Conservation (phyloP, 2,797 vertebrate species). For the Streptopelia turtur region DNA sequence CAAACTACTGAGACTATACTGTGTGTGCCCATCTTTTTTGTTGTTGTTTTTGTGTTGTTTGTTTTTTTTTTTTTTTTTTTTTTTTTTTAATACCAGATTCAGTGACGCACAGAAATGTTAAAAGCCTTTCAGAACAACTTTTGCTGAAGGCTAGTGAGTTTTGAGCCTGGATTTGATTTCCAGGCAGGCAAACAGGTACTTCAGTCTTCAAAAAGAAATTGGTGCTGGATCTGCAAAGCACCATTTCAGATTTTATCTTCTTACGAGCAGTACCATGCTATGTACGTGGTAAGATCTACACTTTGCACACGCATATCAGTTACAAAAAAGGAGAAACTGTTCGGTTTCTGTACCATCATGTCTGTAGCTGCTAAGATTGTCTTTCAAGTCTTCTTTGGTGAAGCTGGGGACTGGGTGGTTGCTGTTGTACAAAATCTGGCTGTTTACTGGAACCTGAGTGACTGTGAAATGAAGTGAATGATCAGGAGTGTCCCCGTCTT, state of each 20-base stretch:
- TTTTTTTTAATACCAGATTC: not conserved
- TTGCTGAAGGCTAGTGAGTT: not conserved
- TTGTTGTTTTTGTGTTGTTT: too few species aligned
- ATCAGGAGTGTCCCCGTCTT: slow-evolving; percentile 87
- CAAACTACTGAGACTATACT: not conserved
- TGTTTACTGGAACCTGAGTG: slow-evolving; percentile 86
- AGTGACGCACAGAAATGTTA: not conserved
- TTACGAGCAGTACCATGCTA: not conserved
- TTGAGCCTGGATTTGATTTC: not conserved
- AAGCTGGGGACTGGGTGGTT: slow-evolving; percentile 82
- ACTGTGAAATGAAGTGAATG: slow-evolving; percentile 83
- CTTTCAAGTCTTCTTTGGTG: slow-evolving; percentile 87
- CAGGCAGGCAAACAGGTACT: not conserved
- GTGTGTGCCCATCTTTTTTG: too few species aligned
- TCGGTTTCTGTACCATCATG: slow-evolving; percentile 85
- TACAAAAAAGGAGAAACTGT: slow-evolving; percentile 90
- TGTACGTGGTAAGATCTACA: accelerated
- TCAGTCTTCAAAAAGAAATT: not conserved
- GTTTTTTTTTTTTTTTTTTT: too few species aligned
- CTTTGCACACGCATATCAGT: slow-evolving; percentile 77
- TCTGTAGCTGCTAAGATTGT: slow-evolving; percentile 88
- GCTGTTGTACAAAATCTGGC: slow-evolving; percentile 85
- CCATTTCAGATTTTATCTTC: not conserved
- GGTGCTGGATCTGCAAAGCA: not conserved
- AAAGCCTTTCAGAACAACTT: not conserved